These are phyloP conservation scores for Allolobophora icterica DNA, from an alignment of 2,888 invertebrate genomes.

Conservation along the genomic window DNA sequence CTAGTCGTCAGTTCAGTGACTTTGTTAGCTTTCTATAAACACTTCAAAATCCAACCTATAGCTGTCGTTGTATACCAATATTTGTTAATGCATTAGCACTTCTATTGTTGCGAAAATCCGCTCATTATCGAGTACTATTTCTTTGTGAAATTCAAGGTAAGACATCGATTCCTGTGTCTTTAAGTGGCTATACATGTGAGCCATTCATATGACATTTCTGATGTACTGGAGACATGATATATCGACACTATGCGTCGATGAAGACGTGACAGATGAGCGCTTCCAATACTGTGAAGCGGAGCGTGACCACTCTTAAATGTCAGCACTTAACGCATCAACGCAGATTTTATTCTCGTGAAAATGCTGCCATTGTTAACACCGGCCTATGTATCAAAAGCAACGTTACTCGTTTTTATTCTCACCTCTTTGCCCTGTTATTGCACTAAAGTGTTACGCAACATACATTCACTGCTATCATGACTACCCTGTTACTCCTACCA, in stretches of 20 bases:
- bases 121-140: neutral
- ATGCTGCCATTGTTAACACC: too few species aligned
- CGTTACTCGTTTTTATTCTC: too few species aligned
- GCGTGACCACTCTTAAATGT: too few species aligned
- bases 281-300: too few species aligned
- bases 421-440: too few species aligned
- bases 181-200: neutral
- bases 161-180: neutral
- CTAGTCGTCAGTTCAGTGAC: neutral
- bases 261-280: neutral
- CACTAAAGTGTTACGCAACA: too few species aligned
- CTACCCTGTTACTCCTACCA: too few species aligned
- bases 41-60: neutral
- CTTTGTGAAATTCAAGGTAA: neutral
- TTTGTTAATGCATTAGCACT: neutral
- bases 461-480: too few species aligned
- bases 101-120: neutral
- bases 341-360: too few species aligned
- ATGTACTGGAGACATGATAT: neutral
- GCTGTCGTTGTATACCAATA: neutral
- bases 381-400: too few species aligned
- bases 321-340: neutral
- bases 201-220: neutral
- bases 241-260: neutral
- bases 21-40: neutral